Base-by-base conservation (phyloP, 2,888 invertebrate genomes). In the Cryptus viduatorius region DNA sequence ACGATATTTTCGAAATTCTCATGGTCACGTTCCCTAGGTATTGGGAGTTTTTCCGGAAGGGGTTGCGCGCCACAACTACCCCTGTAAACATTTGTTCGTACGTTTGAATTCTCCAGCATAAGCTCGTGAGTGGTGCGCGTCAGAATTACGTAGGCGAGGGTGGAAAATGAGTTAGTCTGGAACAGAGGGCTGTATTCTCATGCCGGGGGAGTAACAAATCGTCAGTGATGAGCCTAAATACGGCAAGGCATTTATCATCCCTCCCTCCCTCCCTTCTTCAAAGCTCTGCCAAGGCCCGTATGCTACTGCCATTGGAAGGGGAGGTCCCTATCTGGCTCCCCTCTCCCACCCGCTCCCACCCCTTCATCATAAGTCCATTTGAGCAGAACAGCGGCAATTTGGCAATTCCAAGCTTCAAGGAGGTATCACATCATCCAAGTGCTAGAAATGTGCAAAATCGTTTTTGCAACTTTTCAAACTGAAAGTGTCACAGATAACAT, bases 191-290 rank as follows among this genome's bases (percentile, higher is more conserved):
- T 46, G 65, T 59, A 48, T 16, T 59, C 64, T 79, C 61, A 61
- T 53, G 44, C 48, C 53, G 19, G 42, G 75, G 0, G 79, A 85
- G 86, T 89, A 90, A 90, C 89, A 89, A 90, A 90, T 89, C 87
- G 86, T 86, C 85, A 82, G 88, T 89, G 90, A 90, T 87, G 88
- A 90, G 90, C 86, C 86, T 89, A 89, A 90, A 90, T 88, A 89
- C 86, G 82, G 61, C 59, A 65, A 75, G 84, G 85, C 88, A 90
- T 90, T 90, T 89, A 90, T 90, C 89, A 90, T 88, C 83, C 69
- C 71, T 75, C 84, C 81, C 71, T 75, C 84, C 81, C 71, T 88
- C 83, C 69, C 69, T 75, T 84, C 81, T 73, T 19, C 16, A 42
- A 50, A 24, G 56, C 31, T 5, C 7, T 14, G 7, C 16, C n/a